Percentiles rank a stretch among this genome's conserved stretches.
Evolutionary conservation across 2,888 invertebrate genomes (phyloP).

Genomic region (Crepidodera aurea): DNA sequence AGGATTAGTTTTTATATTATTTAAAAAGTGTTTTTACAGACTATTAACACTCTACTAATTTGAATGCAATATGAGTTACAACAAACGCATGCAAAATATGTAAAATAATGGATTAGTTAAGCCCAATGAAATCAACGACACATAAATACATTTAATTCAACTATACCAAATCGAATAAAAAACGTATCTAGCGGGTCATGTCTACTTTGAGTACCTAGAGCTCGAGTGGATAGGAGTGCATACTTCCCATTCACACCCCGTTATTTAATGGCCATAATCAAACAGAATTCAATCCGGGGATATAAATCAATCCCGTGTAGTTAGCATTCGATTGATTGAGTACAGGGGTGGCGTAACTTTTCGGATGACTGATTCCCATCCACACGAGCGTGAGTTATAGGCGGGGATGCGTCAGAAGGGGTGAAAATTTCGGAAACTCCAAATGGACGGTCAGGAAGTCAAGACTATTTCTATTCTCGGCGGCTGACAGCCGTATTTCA

Average conservation of each 20-base stretch:
- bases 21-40: no score
- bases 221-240: not conserved
- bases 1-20: no score
- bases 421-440: slow-evolving; percentile 25
- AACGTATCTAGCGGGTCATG: not conserved
- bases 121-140: no score
- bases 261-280: slow-evolving; percentile 54
- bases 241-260: slow-evolving; percentile 43
- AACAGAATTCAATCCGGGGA: slow-evolving; percentile 49
- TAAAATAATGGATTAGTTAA: no score
- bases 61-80: no score
- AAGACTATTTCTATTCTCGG: slow-evolving; percentile 29
- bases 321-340: slow-evolving; percentile 51
- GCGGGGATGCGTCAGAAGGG: slow-evolving; percentile 26
- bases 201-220: not conserved
- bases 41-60: no score
- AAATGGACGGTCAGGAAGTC: slow-evolving; percentile 30
- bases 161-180: no score
- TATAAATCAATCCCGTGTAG: slow-evolving; percentile 52
- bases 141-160: no score
- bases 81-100: no score
- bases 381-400: slow-evolving; percentile 39
- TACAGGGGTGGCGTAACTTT: slow-evolving; percentile 37
- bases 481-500: slow-evolving; percentile 19
- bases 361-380: slow-evolving; percentile 30